Base-by-base conservation (phyloP, 2,888 invertebrate species). In the Synergus umbraculus region DNA sequence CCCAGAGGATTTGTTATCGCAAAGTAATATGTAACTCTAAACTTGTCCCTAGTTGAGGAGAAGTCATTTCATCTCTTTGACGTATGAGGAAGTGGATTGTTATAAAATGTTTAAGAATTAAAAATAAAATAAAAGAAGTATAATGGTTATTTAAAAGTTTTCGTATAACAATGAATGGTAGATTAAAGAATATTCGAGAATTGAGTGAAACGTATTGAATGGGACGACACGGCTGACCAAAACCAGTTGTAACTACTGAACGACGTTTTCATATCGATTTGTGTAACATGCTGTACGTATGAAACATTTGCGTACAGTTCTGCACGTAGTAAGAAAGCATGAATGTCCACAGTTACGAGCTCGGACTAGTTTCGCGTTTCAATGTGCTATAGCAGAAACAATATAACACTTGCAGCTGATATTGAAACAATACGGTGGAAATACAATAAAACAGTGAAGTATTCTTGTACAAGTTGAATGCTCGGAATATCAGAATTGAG, bases 181-280 rank as follows among this genome's bases (percentile, higher is more conserved):
- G 46, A 49, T 10, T 13, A 37, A 73, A 73, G 13, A 15, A 54
- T 73, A 46, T 15, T 15, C 49, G 37, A 29, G 15, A 2, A 73
- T 22, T 49, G 49, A 73, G n/a, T 73, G 54, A 73, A 54, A 73
- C 9, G 8, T 49, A 54, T 9, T 73, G 15, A 73, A 73, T 73
- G 54, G 10, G 15, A 44, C 22, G n/a, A 9, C n/a, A 46, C n/a
- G 73, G 12, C 73, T 73, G 73, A 73, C 54, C 37, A 9, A 37
- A 69, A 54, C 73, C 8, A 2, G 54, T 73, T 9, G 37, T 10
- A 54, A 73, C 73, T 73, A 54, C 73, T 73, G 73, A 4, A 1
- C 29, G 63, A 54, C 49, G 37, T 49, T 54, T 37, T 22, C 37
- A 8, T 49, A 37, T 54, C 37, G 15, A 73, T 54, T 54, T 29